A percentile compares a stretch with the other conserved stretches of the same genome.
Conservation (phyloP, 2,113 vertebrate species). For the Argyrosomus japonicus region DNA sequence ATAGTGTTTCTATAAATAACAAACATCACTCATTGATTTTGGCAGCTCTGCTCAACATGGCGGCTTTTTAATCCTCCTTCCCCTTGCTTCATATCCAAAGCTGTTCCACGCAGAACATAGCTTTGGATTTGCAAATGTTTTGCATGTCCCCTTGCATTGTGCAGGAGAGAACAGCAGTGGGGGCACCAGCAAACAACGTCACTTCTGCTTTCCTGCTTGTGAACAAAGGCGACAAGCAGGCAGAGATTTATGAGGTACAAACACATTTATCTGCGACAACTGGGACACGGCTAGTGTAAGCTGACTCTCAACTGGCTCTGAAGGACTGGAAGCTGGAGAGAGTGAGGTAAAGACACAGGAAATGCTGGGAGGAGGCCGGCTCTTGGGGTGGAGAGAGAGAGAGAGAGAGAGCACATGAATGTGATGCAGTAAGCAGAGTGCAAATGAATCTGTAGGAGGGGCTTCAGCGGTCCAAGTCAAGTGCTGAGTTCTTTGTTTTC, state of each 20-base stretch:
- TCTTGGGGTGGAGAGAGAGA: neutral
- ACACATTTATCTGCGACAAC: slow-evolving; percentile 59
- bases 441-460: slow-evolving; percentile 66
- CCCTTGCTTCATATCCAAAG: slow-evolving; percentile 35
- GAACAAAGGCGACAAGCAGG: slow-evolving; percentile 53
- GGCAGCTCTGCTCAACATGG: slow-evolving; percentile 1
- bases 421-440: slow-evolving; percentile 69
- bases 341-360: slow-evolving; percentile 42
- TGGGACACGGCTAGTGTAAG: slow-evolving; percentile 38
- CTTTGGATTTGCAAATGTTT: slow-evolving; percentile 42
- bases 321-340: slow-evolving; percentile 18
- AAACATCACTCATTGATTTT: slow-evolving; percentile 29
- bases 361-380: neutral
- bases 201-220: slow-evolving; percentile 39
- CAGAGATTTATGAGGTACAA: slow-evolving; percentile 51
- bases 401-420: slow-evolving; percentile 33
- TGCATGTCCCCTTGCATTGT: slow-evolving; percentile 12
- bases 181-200: slow-evolving; percentile 29
- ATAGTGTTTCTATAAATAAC: slow-evolving; percentile 21
- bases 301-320: slow-evolving; percentile 29
- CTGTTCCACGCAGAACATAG: neutral
- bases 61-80: slow-evolving; percentile 13
- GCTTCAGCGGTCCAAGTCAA: slow-evolving; percentile 59
- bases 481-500: slow-evolving; percentile 78
- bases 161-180: neutral